Evolutionary conservation across 1,140 invertebrate species (phyloP), one percentile per base, ranked within the genome.

Genomic region (Eriosoma lanigerum): DNA sequence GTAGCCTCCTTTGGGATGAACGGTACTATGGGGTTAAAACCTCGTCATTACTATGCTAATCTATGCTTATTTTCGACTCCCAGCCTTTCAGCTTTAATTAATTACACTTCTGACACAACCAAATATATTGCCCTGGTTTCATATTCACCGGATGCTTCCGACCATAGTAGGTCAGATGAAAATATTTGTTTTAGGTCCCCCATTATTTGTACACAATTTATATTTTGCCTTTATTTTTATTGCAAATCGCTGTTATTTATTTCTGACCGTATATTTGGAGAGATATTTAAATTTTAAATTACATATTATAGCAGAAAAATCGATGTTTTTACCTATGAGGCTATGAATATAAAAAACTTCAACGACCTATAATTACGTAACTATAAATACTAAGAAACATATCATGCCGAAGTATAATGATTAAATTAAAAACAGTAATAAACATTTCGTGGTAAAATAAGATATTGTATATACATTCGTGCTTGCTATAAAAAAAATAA

Each of bases 41-140:
- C 52, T 78, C 56, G 24, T 78, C 75, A 62, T 78, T 62, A 78
- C 75, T 78, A 62, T 62, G 75, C 75, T 78, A 78, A 78, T 78
- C 56, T 62, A 78, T 62, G 75, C 75, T 78, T 60, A 78, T 78
- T 78, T 78, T 78, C 38, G 75, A 78, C 75, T 78, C 54, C 75
- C 38, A 24, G 75, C 75, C 13, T 48, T 78, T 78, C 15, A 24
- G 56, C 15, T 78, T 46, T 78, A 78, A 78, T 78, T 78, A 78
- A 78, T 78, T 62, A 78, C 75, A 62, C 56, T 62, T 46, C 75
- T 29, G 75, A 78, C 38, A 78, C 38, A 3, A 48, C 56, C 56
- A n/a, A 60, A 78, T 60, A 62, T 46, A 75, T 72, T 29, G 48
- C 10, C 17, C 17, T 19, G 15, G 17, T 72, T 52, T 52, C 3